These are phyloP conservation scores for Pithys albifrons DNA, from an alignment of 2,113 vertebrate genomes.

Conservation along the genomic window DNA sequence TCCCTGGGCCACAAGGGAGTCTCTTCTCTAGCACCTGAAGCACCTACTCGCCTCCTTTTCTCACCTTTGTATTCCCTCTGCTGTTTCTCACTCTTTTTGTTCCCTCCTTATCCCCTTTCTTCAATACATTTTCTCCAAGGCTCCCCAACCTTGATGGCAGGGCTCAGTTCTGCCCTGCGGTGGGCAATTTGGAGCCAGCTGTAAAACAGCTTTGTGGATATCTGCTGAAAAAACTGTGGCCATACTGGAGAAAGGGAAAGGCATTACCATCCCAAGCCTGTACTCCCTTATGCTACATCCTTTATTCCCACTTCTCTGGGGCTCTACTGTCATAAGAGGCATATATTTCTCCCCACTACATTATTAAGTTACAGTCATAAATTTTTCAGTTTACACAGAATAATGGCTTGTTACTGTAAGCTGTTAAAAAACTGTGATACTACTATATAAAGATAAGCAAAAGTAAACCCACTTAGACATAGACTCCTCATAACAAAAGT, in stretches of 20 bases:
- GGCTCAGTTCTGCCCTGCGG: not conserved
- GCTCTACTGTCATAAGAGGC: not conserved
- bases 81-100: not conserved
- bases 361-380: not conserved
- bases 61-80: not conserved
- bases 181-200: not conserved
- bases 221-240: not conserved
- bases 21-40: not conserved
- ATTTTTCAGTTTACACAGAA: not conserved
- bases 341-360: not conserved
- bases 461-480: not conserved
- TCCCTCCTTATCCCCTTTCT: not conserved
- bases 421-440: not conserved
- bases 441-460: not conserved
- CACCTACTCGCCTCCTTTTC: not conserved
- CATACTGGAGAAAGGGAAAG: rapidly evolving
- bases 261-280: not conserved
- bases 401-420: not conserved
- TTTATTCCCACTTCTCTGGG: not conserved
- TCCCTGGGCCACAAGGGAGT: not conserved
- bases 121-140: not conserved
- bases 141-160: not conserved
- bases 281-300: not conserved
- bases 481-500: not conserved
- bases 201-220: not conserved